Evolutionary conservation across 2,797 vertebrate species (phyloP).

Genomic region (Myotis findleyi): DNA sequence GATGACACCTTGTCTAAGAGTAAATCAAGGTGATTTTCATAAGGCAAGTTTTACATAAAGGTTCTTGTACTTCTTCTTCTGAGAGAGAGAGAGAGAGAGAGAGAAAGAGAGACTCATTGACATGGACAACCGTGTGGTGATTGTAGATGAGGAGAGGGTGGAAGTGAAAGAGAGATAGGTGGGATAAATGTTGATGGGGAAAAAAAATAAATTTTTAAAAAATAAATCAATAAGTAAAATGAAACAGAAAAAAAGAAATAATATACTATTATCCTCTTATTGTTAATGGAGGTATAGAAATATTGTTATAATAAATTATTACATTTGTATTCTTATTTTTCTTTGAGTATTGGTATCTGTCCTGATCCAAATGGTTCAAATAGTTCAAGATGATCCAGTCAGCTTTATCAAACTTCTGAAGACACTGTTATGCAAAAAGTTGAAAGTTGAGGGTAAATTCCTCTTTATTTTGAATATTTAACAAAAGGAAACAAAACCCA

Average conservation of each 20-base stretch:
- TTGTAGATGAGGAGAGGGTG: neutral
- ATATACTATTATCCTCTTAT: slow-evolving; percentile 59
- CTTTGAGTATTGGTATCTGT: neutral
- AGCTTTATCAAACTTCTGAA: slow-evolving; percentile 41
- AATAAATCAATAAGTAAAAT: neutral
- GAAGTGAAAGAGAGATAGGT: neutral
- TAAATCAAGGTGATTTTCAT: slow-evolving; percentile 83
- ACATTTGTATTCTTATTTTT: slow-evolving; percentile 32
- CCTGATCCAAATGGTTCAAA: neutral
- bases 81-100: neutral
- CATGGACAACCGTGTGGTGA: neutral
- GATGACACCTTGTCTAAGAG: slow-evolving; percentile 76
- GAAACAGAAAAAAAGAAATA: slow-evolving; percentile 27
- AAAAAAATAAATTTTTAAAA: neutral
- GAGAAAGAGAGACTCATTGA: neutral
- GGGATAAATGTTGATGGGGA: neutral
- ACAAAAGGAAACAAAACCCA: neutral
- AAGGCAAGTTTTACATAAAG: slow-evolving; percentile 76
- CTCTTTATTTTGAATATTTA: neutral
- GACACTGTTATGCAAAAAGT: neutral
- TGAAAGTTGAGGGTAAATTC: neutral
- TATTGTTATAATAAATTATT: slow-evolving; percentile 49
- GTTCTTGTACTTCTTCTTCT: slow-evolving; percentile 43
- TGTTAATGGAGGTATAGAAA: slow-evolving; percentile 61
- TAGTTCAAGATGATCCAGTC: neutral